Conservation (phyloP, 1,140 invertebrate species). For the Trichonephila clavipes region DNA sequence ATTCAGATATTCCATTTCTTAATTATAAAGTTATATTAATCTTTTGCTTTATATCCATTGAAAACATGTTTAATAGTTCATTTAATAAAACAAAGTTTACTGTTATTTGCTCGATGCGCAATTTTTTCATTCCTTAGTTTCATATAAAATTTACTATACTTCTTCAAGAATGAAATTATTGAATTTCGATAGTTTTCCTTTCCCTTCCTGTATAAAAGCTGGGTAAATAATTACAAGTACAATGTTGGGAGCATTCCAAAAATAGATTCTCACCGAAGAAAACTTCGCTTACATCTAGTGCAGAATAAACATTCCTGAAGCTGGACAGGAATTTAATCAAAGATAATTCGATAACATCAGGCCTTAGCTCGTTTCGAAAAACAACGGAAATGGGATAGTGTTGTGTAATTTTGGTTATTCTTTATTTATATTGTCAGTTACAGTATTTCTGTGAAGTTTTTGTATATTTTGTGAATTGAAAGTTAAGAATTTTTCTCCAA, state of each 20-base stretch:
- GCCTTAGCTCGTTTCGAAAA: background rate
- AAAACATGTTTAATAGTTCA: too few species aligned
- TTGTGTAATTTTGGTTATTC: too few species aligned
- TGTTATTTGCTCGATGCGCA: too few species aligned
- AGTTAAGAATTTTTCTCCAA: too few species aligned
- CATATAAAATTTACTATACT: background rate
- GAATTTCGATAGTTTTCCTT: background rate
- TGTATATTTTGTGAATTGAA: too few species aligned
- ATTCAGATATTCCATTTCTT: too few species aligned
- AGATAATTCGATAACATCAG: background rate
- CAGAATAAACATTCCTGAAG: background rate
- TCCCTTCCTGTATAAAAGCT: background rate
- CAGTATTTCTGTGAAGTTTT: too few species aligned
- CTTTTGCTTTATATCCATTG: too few species aligned
- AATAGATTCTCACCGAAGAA: background rate
- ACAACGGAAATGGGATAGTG: background rate
- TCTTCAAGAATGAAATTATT: background rate
- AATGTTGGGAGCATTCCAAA: background rate
- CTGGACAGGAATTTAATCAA: background rate
- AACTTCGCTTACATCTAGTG: background rate
- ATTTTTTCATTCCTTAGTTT: too few species aligned
- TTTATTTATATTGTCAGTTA: too few species aligned
- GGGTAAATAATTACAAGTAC: background rate
- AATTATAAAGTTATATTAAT: too few species aligned
- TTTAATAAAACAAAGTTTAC: too few species aligned